Percentiles rank a stretch among this genome's conserved stretches.
Evolutionary conservation across 2,113 vertebrate genomes (phyloP).

Genomic region (Anarrhichthys ocellatus): DNA sequence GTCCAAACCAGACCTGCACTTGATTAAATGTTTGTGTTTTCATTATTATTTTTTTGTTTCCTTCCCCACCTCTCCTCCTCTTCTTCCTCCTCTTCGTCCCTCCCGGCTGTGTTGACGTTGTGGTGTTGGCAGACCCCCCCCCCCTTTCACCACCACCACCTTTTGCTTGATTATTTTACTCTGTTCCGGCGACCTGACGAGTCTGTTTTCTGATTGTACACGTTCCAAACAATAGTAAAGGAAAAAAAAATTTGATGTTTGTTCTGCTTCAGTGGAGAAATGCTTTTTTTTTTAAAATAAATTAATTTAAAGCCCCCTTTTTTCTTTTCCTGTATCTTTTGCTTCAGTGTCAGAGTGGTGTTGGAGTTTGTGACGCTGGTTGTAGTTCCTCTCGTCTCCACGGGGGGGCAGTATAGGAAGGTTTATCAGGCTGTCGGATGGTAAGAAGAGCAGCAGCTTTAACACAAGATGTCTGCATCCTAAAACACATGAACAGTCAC

Average conservation of each 20-base stretch:
- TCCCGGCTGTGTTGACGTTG: slow-evolving; percentile 74
- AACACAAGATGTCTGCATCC: slow-evolving; percentile 30
- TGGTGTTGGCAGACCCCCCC: slow-evolving; percentile 72
- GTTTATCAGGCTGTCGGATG: not conserved
- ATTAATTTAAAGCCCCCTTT: slow-evolving; percentile 84
- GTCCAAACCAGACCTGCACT: slow-evolving; percentile 89
- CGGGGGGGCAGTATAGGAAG: slow-evolving; percentile 14
- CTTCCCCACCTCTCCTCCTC: slow-evolving; percentile 31
- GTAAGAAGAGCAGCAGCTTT: not conserved
- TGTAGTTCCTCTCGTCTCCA: slow-evolving; percentile 18
- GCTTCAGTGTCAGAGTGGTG: not conserved
- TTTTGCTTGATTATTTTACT: slow-evolving; percentile 65
- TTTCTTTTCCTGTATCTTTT: slow-evolving; percentile 7
- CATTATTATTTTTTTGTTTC: slow-evolving; percentile 47
- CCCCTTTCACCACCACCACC: not conserved
- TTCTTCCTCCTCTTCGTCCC: slow-evolving; percentile 44
- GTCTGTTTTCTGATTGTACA: slow-evolving; percentile 79
- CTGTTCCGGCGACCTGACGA: slow-evolving; percentile 63
- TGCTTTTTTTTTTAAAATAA: slow-evolving; percentile 82
- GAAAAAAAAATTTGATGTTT: slow-evolving; percentile 76
- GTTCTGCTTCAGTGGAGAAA: slow-evolving; percentile 85
- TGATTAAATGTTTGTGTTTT: slow-evolving; percentile 71
- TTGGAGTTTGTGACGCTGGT: not conserved
- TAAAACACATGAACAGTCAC: not conserved
- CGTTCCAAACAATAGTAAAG: slow-evolving; percentile 76